Evolutionary conservation across 2,113 vertebrate species (phyloP).

Genomic region (Nothocercus nigrocapillus): DNA sequence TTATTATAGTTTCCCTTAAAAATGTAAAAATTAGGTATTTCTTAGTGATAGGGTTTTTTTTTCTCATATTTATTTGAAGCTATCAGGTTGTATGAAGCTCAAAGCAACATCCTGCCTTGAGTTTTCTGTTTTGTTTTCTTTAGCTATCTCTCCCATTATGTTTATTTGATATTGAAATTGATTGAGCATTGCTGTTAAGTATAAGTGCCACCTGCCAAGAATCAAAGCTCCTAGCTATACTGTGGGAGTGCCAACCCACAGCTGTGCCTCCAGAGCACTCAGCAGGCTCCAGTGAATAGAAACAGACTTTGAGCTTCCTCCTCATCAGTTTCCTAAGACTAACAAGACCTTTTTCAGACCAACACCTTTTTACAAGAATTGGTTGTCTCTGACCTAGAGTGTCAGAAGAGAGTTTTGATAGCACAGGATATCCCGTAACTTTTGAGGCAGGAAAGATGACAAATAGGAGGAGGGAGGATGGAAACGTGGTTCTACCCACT

Average conservation of each 20-base stretch:
- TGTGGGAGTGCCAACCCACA: constrained; percentile 48
- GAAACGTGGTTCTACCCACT: fast-evolving
- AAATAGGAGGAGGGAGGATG: background rate
- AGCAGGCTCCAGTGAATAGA: background rate
- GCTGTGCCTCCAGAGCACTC: background rate
- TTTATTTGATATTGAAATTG: constrained; percentile 38
- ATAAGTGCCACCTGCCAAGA: constrained; percentile 57
- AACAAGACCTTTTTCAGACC: background rate
- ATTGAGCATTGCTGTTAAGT: constrained; percentile 40
- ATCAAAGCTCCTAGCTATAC: background rate
- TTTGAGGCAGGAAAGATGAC: background rate
- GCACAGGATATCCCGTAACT: background rate
- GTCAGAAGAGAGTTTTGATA: background rate
- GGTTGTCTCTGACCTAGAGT: background rate
- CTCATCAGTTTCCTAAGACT: background rate
- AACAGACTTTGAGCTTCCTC: background rate
- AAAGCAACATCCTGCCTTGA: constrained; percentile 15
- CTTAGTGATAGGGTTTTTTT: background rate
- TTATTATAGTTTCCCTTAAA: constrained; percentile 16
- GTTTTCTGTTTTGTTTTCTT: constrained; percentile 6
- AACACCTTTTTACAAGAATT: background rate
- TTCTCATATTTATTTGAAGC: constrained; percentile 11
- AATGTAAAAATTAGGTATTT: constrained; percentile 22
- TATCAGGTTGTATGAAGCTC: constrained; percentile 40
- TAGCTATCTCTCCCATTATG: background rate